Percentiles rank a stretch among this genome's conserved stretches.
phyloP scores from a whole-genome alignment of 2,797 vertebrate species.

The Momotus momota region DNA sequence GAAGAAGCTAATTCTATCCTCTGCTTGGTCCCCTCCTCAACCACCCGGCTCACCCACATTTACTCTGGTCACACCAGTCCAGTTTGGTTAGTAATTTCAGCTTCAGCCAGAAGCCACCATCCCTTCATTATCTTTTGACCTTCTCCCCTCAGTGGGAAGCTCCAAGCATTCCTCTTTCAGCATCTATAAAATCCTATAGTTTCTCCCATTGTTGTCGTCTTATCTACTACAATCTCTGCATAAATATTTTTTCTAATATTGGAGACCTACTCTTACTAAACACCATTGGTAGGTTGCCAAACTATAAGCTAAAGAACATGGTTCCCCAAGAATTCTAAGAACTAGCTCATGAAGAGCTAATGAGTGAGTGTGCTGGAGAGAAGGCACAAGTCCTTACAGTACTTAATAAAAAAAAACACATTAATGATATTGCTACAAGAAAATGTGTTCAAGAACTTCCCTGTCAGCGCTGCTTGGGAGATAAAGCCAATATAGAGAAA shows the following conservation, averaged over 20 bases:
- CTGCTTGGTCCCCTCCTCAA: too few relatives aligned
- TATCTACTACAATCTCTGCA: background rate
- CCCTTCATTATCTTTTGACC: background rate
- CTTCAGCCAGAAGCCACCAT: background rate
- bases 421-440: background rate
- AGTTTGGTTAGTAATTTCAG: background rate
- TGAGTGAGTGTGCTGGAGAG: background rate
- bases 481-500: conserved; percentile 1
- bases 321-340: background rate
- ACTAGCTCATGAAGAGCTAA: background rate
- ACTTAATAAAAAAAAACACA: background rate
- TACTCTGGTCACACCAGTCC: background rate
- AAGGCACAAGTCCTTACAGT: background rate
- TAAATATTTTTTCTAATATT: background rate
- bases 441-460: conserved; percentile 12
- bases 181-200: background rate
- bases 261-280: background rate
- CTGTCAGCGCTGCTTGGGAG: background rate
- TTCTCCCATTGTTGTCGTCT: background rate
- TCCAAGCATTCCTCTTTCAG: background rate
- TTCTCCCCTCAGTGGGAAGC: background rate
- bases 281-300: background rate
- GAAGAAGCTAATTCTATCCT: background rate
- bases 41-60: background rate
- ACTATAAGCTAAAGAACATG: background rate